These are phyloP conservation scores for Isoperla grammatica DNA, from an alignment of 2,888 invertebrate species.

Conservation along the genomic window DNA sequence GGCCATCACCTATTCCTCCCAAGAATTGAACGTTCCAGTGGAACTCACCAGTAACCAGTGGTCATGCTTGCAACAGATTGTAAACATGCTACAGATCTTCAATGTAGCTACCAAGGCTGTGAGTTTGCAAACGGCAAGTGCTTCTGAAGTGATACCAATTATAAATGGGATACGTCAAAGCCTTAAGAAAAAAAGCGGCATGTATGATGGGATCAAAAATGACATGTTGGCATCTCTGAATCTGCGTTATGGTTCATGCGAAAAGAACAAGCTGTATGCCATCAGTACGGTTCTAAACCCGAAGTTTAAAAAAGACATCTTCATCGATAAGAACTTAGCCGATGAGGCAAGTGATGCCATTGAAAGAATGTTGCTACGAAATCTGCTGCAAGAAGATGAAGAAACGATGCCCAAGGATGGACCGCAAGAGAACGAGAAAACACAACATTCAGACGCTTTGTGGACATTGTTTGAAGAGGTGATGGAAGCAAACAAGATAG, in stretches of 20 bases:
- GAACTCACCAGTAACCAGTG: conserved; percentile 9
- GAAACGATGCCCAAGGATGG: no score
- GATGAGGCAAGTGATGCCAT: no score
- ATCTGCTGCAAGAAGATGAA: no score
- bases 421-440: no score
- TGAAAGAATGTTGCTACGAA: no score
- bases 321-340: conserved; percentile 18
- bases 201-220: conserved; percentile 5
- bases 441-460: no score
- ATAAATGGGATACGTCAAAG: conserved; percentile 12
- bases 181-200: conserved; percentile 5
- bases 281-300: conserved; percentile 1
- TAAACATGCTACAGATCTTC: conserved; percentile 6
- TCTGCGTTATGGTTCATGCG: neutral
- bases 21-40: conserved; percentile 4
- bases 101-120: conserved; percentile 8
- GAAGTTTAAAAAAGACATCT: conserved; percentile 13
- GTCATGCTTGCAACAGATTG: conserved; percentile 4
- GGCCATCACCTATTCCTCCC: conserved; percentile 3
- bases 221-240: conserved; percentile 5
- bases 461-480: no score
- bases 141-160: conserved; percentile 13
- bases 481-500: no score
- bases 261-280: neutral
- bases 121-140: conserved; percentile 1